Evolutionary conservation across 2,888 invertebrate species (phyloP).

Genomic region (Endotricha flammealis): DNA sequence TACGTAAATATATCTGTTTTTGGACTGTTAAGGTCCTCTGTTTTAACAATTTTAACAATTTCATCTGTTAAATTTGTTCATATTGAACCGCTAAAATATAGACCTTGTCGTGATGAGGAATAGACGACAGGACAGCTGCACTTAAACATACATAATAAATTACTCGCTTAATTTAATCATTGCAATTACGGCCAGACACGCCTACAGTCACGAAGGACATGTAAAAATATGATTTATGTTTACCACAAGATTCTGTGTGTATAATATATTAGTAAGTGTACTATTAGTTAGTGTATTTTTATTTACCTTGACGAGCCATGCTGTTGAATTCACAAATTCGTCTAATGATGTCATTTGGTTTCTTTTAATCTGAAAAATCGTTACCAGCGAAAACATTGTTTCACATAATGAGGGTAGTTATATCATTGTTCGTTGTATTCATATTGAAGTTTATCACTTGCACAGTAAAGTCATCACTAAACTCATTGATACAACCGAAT

Average conservation of each 20-base stretch:
- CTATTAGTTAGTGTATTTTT: not conserved
- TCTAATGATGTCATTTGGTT: constrained; percentile 62
- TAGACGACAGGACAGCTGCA: not conserved
- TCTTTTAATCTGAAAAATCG: constrained; percentile 42
- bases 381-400: constrained; percentile 7
- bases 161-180: not conserved
- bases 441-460: no score
- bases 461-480: constrained; percentile 7
- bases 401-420: no score
- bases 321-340: constrained; percentile 69
- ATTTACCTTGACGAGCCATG: constrained; percentile 72
- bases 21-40: no score
- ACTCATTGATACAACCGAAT: constrained; percentile 1
- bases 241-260: no score
- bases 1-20: no score
- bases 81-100: no score
- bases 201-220: not conserved
- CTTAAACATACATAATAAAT: not conserved
- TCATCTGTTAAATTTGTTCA: no score
- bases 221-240: not conserved
- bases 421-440: no score
- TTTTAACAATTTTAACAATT: no score
- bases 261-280: not conserved
- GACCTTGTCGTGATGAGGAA: no score
- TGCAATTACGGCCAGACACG: not conserved